Conservation (phyloP, 2,797 vertebrate species). For the Macropus fuliginosus region DNA sequence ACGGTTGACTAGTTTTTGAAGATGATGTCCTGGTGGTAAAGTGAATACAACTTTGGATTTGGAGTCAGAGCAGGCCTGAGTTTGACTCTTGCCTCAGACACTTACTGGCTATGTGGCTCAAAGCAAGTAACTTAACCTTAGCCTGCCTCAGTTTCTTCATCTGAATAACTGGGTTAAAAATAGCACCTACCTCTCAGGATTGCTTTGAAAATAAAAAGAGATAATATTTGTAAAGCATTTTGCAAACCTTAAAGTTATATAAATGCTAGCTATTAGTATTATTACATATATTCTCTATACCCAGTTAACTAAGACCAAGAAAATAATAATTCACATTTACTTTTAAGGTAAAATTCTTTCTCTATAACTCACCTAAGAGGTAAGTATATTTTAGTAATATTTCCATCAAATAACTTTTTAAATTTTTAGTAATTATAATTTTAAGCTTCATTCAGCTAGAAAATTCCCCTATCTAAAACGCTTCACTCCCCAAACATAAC, state of each 20-base stretch:
- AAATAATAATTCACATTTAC: background rate
- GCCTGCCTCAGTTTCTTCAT: background rate
- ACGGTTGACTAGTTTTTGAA: background rate
- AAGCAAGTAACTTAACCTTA: background rate
- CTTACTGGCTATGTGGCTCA: background rate
- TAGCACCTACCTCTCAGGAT: background rate
- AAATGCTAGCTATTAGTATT: background rate
- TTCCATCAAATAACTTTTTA: background rate
- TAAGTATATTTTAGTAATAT: background rate
- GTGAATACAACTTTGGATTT: background rate
- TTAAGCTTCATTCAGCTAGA: background rate
- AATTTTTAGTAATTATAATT: accelerated
- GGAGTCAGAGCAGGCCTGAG: background rate
- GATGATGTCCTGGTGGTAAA: background rate
- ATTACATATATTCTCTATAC: background rate
- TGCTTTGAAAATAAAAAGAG: background rate
- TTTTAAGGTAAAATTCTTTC: background rate
- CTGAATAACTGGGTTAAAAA: background rate
- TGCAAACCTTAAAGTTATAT: background rate
- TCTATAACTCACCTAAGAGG: background rate
- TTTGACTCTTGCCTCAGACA: background rate
- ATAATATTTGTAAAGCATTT: background rate
- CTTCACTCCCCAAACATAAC: accelerated
- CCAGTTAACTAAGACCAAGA: background rate
- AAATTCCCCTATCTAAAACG: background rate